A percentile compares a stretch with the other conserved stretches of the same genome.
Conservation (phyloP, 2,888 invertebrate species). For the Catocala nupta region DNA sequence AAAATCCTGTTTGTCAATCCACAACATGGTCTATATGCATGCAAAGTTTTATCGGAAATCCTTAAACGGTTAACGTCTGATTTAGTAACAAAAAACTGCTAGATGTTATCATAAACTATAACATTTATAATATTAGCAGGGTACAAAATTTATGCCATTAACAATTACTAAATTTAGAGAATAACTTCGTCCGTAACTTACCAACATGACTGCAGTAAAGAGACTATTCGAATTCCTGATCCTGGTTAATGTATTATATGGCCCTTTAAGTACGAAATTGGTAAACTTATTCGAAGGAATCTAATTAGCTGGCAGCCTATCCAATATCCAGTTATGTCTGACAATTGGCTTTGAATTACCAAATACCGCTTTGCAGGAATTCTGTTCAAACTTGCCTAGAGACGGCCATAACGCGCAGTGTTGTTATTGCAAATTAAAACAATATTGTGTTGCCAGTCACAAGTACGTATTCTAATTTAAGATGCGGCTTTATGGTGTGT, state of each 20-base stretch:
- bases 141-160: too few species aligned
- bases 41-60: too few species aligned
- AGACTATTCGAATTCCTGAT: neutral
- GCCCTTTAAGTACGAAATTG: slow-evolving; percentile 7
- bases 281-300: slow-evolving; percentile 10
- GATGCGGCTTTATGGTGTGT: neutral
- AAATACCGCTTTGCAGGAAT: neutral
- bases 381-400: neutral
- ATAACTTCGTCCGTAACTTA: neutral
- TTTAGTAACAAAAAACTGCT: too few species aligned
- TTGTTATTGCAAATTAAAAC: slow-evolving; percentile 3
- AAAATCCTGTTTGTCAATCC: too few species aligned
- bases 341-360: neutral
- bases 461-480: slow-evolving; percentile 1
- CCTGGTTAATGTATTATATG: slow-evolving; percentile 4
- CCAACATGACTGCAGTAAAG: neutral
- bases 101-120: too few species aligned
- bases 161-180: too few species aligned
- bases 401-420: neutral
- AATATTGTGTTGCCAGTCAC: slow-evolving; percentile 1
- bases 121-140: too few species aligned
- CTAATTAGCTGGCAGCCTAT: slow-evolving; percentile 5
- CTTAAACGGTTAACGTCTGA: too few species aligned
- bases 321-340: slow-evolving; percentile 1
- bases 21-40: too few species aligned